These are phyloP conservation scores for Drosophila leonis DNA, from an alignment of 2,888 invertebrate species.

Conservation along the genomic window DNA sequence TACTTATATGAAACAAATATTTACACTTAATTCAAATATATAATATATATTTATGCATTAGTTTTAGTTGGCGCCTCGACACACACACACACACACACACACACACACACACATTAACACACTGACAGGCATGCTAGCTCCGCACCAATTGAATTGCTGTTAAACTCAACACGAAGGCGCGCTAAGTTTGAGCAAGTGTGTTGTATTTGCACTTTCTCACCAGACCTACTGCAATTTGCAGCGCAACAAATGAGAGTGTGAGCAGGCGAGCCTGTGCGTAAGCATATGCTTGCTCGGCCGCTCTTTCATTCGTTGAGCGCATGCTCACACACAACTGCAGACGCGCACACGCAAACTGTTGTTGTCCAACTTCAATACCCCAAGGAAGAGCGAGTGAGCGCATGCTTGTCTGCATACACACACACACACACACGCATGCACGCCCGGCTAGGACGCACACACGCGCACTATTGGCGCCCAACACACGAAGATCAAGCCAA, in stretches of 20 bases:
- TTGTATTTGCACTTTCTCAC: neutral
- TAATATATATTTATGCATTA: conserved; percentile 39
- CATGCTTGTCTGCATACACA: conserved; percentile 2
- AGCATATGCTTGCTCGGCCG: neutral
- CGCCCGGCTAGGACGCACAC: conserved; percentile 13
- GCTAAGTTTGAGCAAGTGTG: neutral
- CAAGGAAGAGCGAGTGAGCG: neutral
- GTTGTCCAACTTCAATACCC: neutral
- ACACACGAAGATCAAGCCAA: conserved; percentile 46
- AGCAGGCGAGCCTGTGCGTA: neutral
- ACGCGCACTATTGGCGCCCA: conserved; percentile 39
- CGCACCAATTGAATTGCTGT: neutral
- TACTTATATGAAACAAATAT: conserved; percentile 37
- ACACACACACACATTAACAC: neutral
- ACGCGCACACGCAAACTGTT: neutral
- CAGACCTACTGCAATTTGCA: neutral
- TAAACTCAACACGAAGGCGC: neutral
- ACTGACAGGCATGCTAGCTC: neutral
- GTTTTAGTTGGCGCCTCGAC: conserved; percentile 36
- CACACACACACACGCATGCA: conserved; percentile 21
- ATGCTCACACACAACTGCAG: neutral
- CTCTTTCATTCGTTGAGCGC: neutral
- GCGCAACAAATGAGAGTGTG: neutral
- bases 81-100: neutral
- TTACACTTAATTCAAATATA: conserved; percentile 27